Base-by-base conservation (phyloP, 1,140 invertebrate genomes). In the Piezodorus guildinii region DNA sequence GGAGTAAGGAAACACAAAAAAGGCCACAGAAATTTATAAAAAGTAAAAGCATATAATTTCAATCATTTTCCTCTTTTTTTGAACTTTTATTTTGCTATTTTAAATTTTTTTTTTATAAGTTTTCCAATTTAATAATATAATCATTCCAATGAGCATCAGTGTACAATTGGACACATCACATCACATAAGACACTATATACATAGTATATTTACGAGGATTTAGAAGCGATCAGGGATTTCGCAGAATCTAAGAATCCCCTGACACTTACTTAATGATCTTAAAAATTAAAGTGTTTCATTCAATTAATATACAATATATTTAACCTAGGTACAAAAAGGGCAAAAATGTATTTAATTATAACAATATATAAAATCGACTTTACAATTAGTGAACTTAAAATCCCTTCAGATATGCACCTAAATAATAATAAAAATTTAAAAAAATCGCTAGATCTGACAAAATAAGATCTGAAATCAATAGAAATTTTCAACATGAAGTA, bases 331-430 rank as follows among this genome's bases (percentile, higher is more conserved):
- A 23, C 23, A 56, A 56, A 56, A 56, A 56, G 23, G 23, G 52
- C n/a, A 23, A 23, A 21, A 8, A 6, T 39, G 5, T 56, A 19
- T 23, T 49, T 56, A 23, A 21, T 23, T 56, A 56, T 56, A 56
- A 52, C 21, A 56, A 25, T 56, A 23, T 56, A 56, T 56, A 56
- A 56, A 56, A 56, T 49, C n/a, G 46, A 21, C 21, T 49, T 49
- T 17, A 49, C 46, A 19, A 46, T 19, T 19, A 49, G 1, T 49
- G 5, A 49, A 49, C 21, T 49, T 10, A 49, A 19, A 56, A 23
- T 56, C 17, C 52, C 52, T 16, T 56, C 23, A 56, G 14, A 23
- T 23, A 56, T 56, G 19, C 52, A 56, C 46, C 46, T 56, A 56
- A 52, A 10, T 52, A 23, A 56, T 23, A 25, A 56, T 56, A 39